Evolutionary conservation across 2,888 invertebrate genomes (phyloP).

Genomic region (Amaurobius ferox): DNA sequence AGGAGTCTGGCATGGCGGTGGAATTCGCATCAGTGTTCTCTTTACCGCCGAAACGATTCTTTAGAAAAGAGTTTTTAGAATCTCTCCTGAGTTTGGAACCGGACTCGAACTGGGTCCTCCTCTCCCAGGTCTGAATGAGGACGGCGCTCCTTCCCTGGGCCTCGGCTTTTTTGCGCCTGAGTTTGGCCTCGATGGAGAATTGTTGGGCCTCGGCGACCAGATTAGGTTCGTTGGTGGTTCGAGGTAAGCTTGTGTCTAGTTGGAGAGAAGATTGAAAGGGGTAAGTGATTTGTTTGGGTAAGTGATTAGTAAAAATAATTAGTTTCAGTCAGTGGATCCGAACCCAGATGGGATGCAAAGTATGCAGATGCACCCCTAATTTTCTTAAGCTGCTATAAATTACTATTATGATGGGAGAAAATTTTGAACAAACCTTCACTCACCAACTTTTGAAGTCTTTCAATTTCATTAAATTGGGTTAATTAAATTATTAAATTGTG

Average conservation of each 20-base stretch:
- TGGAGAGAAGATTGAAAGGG: constrained; percentile 4
- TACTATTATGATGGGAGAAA: no score
- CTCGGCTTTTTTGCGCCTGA: constrained; percentile 52
- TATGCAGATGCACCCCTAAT: no score
- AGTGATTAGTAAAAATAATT: no score
- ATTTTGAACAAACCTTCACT: no score
- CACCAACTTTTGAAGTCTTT: no score
- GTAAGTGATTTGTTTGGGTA: no score
- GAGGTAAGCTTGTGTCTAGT: constrained; percentile 43
- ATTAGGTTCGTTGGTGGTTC: constrained; percentile 35
- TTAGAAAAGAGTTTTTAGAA: background rate
- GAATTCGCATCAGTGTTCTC: constrained; percentile 13
- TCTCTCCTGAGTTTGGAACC: constrained; percentile 19
- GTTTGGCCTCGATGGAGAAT: constrained; percentile 60
- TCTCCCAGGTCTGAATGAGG: constrained; percentile 66
- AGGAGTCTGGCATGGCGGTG: constrained; percentile 41
- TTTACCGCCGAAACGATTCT: constrained; percentile 44
- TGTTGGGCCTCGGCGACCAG: constrained; percentile 42
- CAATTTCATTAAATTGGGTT: no score
- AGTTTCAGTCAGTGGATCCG: no score
- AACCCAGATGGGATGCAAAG: no score
- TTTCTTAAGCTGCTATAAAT: no score
- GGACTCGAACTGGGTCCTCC: constrained; percentile 47
- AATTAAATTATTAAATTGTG: no score
- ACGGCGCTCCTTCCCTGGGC: constrained; percentile 50